Evolutionary conservation across 2,797 vertebrate genomes (phyloP).

Genomic region (Yasuhikotakia modesta): DNA sequence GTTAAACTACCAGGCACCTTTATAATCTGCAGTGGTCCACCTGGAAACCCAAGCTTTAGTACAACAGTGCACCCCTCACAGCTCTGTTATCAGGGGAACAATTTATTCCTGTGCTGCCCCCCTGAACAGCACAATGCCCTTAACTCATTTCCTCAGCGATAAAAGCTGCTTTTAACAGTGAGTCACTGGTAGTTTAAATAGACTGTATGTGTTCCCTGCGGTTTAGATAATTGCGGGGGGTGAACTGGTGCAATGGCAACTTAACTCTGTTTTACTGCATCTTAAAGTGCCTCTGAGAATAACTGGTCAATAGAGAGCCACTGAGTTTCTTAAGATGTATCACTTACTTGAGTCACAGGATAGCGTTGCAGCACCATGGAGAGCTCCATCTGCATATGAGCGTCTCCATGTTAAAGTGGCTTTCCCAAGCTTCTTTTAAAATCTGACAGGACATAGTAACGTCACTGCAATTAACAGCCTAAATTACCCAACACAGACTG

Average conservation of each 20-base stretch:
- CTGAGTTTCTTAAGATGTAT: conserved; percentile 17
- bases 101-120: conserved; percentile 5
- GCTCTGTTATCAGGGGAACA: conserved; percentile 3
- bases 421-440: conserved; percentile 56
- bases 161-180: conserved; percentile 6
- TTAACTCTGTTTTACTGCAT: conserved; percentile 40
- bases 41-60: conserved; percentile 26
- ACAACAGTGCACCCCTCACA: neutral
- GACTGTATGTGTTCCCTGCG: conserved; percentile 4
- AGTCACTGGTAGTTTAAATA: conserved; percentile 38
- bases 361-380: conserved; percentile 52
- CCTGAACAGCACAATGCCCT: conserved; percentile 21
- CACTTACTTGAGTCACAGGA: conserved; percentile 15
- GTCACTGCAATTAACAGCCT: conserved; percentile 54
- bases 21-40: conserved; percentile 49
- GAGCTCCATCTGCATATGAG: conserved; percentile 27
- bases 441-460: conserved; percentile 60
- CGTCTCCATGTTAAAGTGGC: conserved; percentile 51
- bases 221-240: conserved; percentile 35
- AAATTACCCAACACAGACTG: conserved; percentile 36
- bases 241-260: neutral
- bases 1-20: conserved; percentile 6
- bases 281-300: conserved; percentile 20
- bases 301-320: neutral
- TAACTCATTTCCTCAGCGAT: neutral